Evolutionary conservation across 1,140 invertebrate genomes (phyloP).

Genomic region (Lysiphlebus fabarum): DNA sequence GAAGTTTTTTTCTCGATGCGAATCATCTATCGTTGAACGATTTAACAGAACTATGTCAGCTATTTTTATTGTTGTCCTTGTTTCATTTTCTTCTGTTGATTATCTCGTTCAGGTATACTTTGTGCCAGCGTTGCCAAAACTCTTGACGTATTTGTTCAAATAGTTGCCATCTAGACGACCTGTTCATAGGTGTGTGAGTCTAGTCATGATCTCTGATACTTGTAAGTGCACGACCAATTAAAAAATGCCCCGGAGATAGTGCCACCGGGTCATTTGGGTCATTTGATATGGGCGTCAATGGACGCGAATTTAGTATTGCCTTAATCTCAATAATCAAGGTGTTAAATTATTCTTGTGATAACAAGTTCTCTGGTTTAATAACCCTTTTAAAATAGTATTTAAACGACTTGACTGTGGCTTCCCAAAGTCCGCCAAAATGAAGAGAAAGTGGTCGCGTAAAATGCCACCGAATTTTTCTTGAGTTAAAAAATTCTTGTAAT

Average conservation of each 20-base stretch:
- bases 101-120: constrained; percentile 32
- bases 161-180: no score
- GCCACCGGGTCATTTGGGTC: constrained; percentile 29
- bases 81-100: constrained; percentile 37
- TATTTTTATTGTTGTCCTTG: constrained; percentile 21
- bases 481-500: not conserved
- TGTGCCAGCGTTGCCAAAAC: no score
- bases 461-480: constrained; percentile 11
- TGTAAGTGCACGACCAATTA: constrained; percentile 27
- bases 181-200: constrained; percentile 15
- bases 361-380: not conserved
- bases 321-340: constrained; percentile 24
- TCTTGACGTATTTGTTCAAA: no score
- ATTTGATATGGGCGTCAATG: constrained; percentile 26
- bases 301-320: constrained; percentile 30
- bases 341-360: constrained; percentile 15
- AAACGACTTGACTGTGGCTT: constrained; percentile 17
- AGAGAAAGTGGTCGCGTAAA: constrained; percentile 16
- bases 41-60: no score
- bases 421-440: constrained; percentile 19
- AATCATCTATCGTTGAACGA: no score
- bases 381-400: constrained; percentile 19
- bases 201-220: constrained; percentile 2
- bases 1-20: no score
- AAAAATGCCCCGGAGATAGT: constrained; percentile 32